Percentiles rank a stretch among this genome's conserved stretches.
Evolutionary conservation across 2,888 invertebrate species (phyloP).

Genomic region (Drosophila mettleri): DNA sequence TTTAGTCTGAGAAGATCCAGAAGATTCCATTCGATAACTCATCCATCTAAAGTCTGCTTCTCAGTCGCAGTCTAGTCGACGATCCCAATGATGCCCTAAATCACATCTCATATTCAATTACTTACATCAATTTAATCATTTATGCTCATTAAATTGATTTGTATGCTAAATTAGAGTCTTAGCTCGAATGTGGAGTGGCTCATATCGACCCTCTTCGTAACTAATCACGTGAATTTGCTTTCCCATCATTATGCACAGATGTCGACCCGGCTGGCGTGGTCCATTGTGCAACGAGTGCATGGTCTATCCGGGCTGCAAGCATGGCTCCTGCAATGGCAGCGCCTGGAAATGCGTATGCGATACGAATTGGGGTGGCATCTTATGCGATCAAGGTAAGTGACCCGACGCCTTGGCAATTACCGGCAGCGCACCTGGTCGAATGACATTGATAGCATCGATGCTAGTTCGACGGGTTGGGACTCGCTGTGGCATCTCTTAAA

Average conservation of each 20-base stretch:
- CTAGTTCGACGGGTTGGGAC: background rate
- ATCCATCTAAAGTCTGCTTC: background rate
- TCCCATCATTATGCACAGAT: conserved; percentile 86
- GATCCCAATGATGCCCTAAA: background rate
- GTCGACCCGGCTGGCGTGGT: conserved; percentile 96
- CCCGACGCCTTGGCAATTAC: conserved; percentile 45
- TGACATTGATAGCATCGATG: conserved; percentile 49
- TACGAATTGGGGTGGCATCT: conserved; percentile 99
- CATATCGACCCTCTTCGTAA: conserved; percentile 1
- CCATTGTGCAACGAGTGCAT: conserved; percentile 96
- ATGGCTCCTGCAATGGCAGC: conserved; percentile 96
- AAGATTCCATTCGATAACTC: background rate
- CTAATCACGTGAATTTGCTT: conserved; percentile 33
- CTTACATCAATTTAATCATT: background rate
- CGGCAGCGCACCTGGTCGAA: conserved; percentile 43
- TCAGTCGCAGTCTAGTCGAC: too few relatives aligned
- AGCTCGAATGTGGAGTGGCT: background rate
- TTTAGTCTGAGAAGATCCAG: background rate
- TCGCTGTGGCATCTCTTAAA: conserved; percentile 31
- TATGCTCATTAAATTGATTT: background rate
- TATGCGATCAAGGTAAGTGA: conserved; percentile 95
- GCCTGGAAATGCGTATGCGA: conserved; percentile 99
- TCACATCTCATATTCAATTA: background rate
- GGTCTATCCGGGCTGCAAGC: conserved; percentile 97
- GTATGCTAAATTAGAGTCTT: background rate